phyloP scores from a whole-genome alignment of 2,888 invertebrate genomes.

The Drosophila pseudotakahashii region DNA sequence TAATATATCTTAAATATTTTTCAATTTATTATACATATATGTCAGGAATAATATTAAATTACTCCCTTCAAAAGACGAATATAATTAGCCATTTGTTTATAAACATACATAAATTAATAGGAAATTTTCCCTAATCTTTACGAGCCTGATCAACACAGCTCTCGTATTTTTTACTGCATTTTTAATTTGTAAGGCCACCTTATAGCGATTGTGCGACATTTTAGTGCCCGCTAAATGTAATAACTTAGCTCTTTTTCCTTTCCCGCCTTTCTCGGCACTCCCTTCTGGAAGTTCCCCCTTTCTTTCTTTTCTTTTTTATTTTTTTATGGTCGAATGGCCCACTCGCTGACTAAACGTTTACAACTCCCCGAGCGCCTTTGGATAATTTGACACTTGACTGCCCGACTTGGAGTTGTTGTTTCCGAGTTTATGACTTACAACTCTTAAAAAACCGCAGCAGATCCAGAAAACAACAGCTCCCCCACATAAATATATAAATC shows the following conservation, averaged over 20 bases:
- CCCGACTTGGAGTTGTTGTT: constrained; percentile 52
- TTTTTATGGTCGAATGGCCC: constrained; percentile 39
- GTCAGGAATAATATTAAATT: no score
- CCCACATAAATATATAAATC: constrained; percentile 67
- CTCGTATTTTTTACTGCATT: constrained; percentile 27
- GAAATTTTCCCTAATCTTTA: constrained; percentile 28
- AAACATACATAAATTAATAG: constrained; percentile 3
- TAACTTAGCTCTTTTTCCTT: constrained; percentile 33
- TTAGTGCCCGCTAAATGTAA: constrained; percentile 48
- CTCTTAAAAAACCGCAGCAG: constrained; percentile 65
- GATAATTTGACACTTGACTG: constrained; percentile 79
- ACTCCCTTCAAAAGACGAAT: background rate
- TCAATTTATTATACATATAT: no score
- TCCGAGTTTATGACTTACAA: constrained; percentile 73
- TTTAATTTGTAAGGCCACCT: constrained; percentile 29
- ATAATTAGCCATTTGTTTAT: constrained; percentile 5
- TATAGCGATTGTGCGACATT: constrained; percentile 21
- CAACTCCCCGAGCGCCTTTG: constrained; percentile 70
- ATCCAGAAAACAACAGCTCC: constrained; percentile 13
- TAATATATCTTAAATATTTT: background rate
- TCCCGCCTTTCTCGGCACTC: constrained; percentile 23
- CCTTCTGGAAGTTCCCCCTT: constrained; percentile 15
- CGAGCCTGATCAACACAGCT: constrained; percentile 23
- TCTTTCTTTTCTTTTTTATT: background rate
- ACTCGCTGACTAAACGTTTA: constrained; percentile 65